Base-by-base conservation (phyloP, 2,113 vertebrate species). In the Malaclemys terrapin region DNA sequence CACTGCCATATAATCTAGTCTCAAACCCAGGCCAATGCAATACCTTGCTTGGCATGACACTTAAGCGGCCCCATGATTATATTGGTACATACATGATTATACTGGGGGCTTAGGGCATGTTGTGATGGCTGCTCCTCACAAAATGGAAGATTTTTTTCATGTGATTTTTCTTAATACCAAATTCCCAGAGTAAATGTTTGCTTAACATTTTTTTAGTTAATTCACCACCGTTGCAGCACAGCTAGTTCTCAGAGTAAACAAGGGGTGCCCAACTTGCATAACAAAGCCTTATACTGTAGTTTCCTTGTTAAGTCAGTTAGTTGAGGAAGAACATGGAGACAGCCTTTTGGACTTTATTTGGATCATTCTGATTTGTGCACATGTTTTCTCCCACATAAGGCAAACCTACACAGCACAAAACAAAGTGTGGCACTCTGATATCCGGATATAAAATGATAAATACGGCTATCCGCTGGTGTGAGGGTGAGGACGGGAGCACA, bases 321-420 rank as follows among this genome's bases (percentile, higher is more conserved):
- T 31, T 52, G 49, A 45, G 47, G 50, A 52, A 62, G 54, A 76
- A 25, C n/a, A 76, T 1, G 42, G 53, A 80, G 89, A 89, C 1
- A 91, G 42, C 83, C n/a, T 80, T 90, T 87, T 88, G 78, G 45
- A 16, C 49, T 69, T 9, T 86, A 86, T 92, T 88, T 78, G 56
- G 62, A 35, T 8, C 5, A 88, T 80, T 95, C 50, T 72, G 84
- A 93, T 88, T 29, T 65, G 72, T 22, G 3, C 31, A 4, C 50
- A 25, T 85, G 49, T 94, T 81, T 1, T 92, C 87, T 96, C 29
- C 56, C 53, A 87, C 45, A 80, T 90, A 95, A 96, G 72, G 45
- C 83, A 97, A 93, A 94, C 59, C 29, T 86, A 78, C 81, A 78
- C 9, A 91, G 85, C 81, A 53, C 90, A 95, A 91, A 94, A 95